A percentile compares a stretch with the other conserved stretches of the same genome.
Evolutionary conservation across 2,888 invertebrate species (phyloP).

Genomic region (Acleris holmiana): DNA sequence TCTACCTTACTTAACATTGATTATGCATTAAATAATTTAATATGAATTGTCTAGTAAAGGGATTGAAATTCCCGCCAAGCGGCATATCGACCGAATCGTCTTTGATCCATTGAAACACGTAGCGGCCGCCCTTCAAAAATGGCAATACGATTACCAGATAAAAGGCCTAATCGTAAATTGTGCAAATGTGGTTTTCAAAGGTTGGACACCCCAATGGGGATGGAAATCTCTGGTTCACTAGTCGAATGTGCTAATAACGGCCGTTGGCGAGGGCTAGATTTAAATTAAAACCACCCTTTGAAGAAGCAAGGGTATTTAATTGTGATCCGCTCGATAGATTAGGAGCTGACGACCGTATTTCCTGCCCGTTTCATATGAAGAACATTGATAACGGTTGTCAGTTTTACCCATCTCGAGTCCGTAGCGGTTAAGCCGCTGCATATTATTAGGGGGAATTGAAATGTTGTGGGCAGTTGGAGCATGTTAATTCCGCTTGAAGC

Average conservation of each 20-base stretch:
- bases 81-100: constrained; percentile 38
- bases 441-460: too few species aligned
- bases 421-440: too few species aligned
- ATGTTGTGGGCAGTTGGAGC: too few species aligned
- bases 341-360: constrained; percentile 12
- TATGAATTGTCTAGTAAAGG: constrained; percentile 7
- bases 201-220: constrained; percentile 43
- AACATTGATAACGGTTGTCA: constrained; percentile 1
- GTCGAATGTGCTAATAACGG: constrained; percentile 51
- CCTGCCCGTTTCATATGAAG: not conserved
- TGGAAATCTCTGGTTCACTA: constrained; percentile 46
- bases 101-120: constrained; percentile 48
- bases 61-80: constrained; percentile 24
- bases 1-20: not conserved
- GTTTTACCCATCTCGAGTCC: not conserved
- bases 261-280: constrained; percentile 57
- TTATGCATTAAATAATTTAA: constrained; percentile 9
- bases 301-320: constrained; percentile 73
- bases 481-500: too few species aligned
- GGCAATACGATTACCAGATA: constrained; percentile 54
- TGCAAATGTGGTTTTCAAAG: constrained; percentile 55
- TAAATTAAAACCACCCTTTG: constrained; percentile 75
- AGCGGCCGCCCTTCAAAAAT: constrained; percentile 48
- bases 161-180: constrained; percentile 55
- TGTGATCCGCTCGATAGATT: constrained; percentile 61